These are phyloP conservation scores for Drosophila leonis DNA, from an alignment of 2,888 invertebrate species.

Conservation along the genomic window DNA sequence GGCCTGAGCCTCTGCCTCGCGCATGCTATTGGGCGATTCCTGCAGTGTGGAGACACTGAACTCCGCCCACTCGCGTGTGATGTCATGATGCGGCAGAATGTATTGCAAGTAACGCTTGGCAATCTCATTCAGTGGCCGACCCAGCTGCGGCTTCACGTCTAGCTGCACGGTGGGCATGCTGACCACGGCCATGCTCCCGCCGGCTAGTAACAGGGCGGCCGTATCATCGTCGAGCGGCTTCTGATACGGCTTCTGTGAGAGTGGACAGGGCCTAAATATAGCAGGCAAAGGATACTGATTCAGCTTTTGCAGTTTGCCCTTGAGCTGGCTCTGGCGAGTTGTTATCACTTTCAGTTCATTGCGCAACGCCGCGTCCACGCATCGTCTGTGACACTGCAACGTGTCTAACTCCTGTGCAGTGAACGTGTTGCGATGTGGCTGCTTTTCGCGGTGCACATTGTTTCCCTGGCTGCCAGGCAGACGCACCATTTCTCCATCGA, in stretches of 20 bases:
- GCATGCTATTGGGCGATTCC: constrained; percentile 48
- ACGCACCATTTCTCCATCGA: constrained; percentile 76
- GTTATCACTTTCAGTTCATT: constrained; percentile 68
- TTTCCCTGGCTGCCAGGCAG: constrained; percentile 83
- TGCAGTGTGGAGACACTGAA: constrained; percentile 84
- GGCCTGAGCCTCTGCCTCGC: constrained; percentile 55
- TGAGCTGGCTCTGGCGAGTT: constrained; percentile 29
- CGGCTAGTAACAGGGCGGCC: constrained; percentile 75
- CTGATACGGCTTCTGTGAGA: constrained; percentile 82
- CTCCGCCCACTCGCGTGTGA: constrained; percentile 85
- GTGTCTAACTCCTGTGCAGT: constrained; percentile 11
- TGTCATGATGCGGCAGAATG: constrained; percentile 83
- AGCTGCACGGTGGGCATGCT: constrained; percentile 84
- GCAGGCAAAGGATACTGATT: constrained; percentile 70
- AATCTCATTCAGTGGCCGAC: constrained; percentile 81
- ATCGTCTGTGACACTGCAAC: constrained; percentile 42
- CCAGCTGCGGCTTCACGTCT: constrained; percentile 83
- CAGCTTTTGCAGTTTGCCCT: constrained; percentile 59
- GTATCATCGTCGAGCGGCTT: constrained; percentile 80
- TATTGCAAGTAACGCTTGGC: constrained; percentile 84
- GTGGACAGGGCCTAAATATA: constrained; percentile 82
- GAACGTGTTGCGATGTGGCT: constrained; percentile 65
- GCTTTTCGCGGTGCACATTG: constrained; percentile 72
- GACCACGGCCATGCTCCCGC: constrained; percentile 82
- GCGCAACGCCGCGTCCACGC: constrained; percentile 68